These are phyloP conservation scores for Drosophila melanosoma DNA, from an alignment of 2,888 invertebrate species.

Conservation along the genomic window DNA sequence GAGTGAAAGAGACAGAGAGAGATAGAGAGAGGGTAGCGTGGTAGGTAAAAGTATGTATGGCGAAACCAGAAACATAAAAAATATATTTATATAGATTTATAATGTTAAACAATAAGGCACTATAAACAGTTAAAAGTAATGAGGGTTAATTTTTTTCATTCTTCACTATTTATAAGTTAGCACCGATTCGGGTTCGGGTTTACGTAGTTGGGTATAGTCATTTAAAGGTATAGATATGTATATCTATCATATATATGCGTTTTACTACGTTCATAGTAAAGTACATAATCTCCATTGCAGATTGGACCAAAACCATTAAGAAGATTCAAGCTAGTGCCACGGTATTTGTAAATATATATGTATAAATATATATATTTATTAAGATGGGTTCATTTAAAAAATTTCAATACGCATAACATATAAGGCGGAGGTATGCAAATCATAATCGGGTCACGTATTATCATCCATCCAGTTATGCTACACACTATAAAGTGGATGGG, in stretches of 20 bases:
- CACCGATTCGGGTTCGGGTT: slow-evolving; percentile 13
- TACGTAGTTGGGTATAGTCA: slow-evolving; percentile 14
- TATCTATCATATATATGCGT: slow-evolving; percentile 56
- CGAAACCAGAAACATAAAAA: slow-evolving; percentile 16
- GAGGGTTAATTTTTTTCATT: not conserved
- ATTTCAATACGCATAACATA: slow-evolving; percentile 51
- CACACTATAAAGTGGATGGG: slow-evolving; percentile 50
- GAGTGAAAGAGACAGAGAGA: slow-evolving; percentile 1
- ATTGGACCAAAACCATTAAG: slow-evolving; percentile 85
- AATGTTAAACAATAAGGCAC: slow-evolving; percentile 23
- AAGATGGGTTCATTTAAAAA: slow-evolving; percentile 41
- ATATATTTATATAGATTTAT: slow-evolving; percentile 1
- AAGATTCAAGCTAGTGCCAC: slow-evolving; percentile 84
- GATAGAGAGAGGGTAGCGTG: slow-evolving; percentile 4
- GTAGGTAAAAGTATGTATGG: slow-evolving; percentile 10
- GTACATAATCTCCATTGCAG: slow-evolving; percentile 85
- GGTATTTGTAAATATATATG: slow-evolving; percentile 53
- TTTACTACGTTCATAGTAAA: slow-evolving; percentile 85
- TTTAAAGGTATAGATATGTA: slow-evolving; percentile 17
- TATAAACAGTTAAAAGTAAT: slow-evolving; percentile 26
- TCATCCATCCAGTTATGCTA: slow-evolving; percentile 47
- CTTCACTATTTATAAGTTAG: slow-evolving; percentile 8
- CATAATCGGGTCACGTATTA: slow-evolving; percentile 33
- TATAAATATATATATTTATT: not conserved
- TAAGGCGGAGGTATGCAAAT: slow-evolving; percentile 40